Evolutionary conservation across 2,113 vertebrate species (phyloP).

Genomic region (Entosphenus tridentatus): DNA sequence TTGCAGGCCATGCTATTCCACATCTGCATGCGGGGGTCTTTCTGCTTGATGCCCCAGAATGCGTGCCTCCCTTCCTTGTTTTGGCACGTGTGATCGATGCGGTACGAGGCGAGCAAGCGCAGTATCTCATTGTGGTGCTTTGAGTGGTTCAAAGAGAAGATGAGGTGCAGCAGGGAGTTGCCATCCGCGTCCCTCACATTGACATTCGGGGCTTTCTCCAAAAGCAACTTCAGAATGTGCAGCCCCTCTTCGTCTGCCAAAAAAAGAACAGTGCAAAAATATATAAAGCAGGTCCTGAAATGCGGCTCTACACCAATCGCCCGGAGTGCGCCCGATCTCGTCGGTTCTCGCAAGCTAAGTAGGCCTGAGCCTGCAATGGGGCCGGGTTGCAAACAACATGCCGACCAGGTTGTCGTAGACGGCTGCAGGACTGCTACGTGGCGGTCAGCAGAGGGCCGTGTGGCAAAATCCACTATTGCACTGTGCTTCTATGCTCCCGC

Average conservation of each 20-base stretch:
- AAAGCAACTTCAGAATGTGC: constrained; percentile 24
- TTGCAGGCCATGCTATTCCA: constrained; percentile 24
- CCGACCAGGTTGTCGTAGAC: neutral
- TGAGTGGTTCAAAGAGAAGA: constrained; percentile 26
- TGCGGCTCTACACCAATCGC: neutral
- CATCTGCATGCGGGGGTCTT: constrained; percentile 17
- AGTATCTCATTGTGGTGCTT: constrained; percentile 20
- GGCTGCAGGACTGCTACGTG: neutral
- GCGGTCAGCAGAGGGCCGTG: neutral
- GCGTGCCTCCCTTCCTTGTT: constrained; percentile 30
- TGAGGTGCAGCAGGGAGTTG: constrained; percentile 34
- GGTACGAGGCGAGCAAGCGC: constrained; percentile 23
- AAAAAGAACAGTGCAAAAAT: constrained; percentile 13
- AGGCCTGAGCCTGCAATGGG: neutral
- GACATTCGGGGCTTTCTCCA: constrained; percentile 29
- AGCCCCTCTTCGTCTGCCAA: constrained; percentile 24
- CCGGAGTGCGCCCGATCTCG: neutral
- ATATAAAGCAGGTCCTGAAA: neutral
- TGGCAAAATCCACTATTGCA: neutral
- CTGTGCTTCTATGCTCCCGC: too few species aligned
- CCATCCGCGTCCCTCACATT: constrained; percentile 27
- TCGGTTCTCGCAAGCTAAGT: neutral
- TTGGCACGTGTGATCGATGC: constrained; percentile 29
- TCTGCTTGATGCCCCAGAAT: constrained; percentile 27
- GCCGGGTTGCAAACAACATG: neutral